These are phyloP conservation scores for Campylorhamphus procurvoides DNA, from an alignment of 2,113 vertebrate genomes.

Conservation along the genomic window DNA sequence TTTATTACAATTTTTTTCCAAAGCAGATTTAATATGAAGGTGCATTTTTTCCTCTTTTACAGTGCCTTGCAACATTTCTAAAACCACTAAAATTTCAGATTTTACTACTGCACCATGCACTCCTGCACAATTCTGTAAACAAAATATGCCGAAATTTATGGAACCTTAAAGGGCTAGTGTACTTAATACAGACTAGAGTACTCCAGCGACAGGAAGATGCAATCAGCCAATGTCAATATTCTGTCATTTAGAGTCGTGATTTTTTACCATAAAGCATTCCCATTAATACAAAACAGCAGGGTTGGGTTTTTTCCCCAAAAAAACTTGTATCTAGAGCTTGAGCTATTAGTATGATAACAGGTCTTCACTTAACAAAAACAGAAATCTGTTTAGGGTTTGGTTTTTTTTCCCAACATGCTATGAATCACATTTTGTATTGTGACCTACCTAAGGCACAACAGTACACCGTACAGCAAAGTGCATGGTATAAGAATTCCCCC, in stretches of 20 bases:
- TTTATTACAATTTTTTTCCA: neutral
- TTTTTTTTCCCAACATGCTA: neutral
- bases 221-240: neutral
- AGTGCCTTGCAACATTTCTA: neutral
- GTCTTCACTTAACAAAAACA: neutral
- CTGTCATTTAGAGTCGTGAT: neutral
- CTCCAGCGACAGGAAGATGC: neutral
- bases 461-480: neutral
- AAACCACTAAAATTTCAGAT: neutral
- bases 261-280: neutral
- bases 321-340: neutral
- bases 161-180: neutral
- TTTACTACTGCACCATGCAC: neutral
- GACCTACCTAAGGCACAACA: constrained; percentile 32
- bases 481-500: neutral
- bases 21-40: neutral
- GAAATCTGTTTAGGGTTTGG: neutral
- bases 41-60: neutral
- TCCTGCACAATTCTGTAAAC: neutral
- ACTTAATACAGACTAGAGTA: constrained; percentile 16
- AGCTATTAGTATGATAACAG: neutral
- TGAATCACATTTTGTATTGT: neutral
- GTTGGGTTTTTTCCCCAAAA: no score
- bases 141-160: neutral
- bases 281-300: neutral